Evolutionary conservation across 2,888 invertebrate genomes (phyloP), one percentile per base, ranked within the genome.

Genomic region (Phyto melanocephala): DNA sequence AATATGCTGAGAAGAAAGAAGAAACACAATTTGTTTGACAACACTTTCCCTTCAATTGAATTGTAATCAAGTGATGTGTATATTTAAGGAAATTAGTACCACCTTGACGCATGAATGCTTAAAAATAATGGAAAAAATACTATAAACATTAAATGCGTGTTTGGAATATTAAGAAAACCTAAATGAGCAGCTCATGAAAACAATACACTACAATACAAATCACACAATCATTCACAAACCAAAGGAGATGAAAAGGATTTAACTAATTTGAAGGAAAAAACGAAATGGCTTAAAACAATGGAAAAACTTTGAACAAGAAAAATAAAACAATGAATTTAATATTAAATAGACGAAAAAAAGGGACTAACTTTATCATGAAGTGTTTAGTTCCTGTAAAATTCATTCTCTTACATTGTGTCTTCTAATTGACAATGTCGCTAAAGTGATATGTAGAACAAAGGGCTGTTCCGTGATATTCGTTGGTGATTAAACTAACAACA

Each of bases 21-120:
- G 1, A 35, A 77, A 24, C 35, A n/a, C 8, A 40, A 17, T 72
- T 72, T 72, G 28, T 28, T 37, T 8, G 5, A 20, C 47, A 79
- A 67, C 72, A 74, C 82, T 76, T 71, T n/a, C 13, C 13, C 13
- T 8, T 67, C 62, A 75, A 71, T 78, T 67, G 65, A 62, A 42
- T 60, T 62, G 70, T 71, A 75, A 82, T 76, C 58, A 79, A 76
- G 47, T 82, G 75, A 82, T 79, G 82, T 82, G 79, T 82, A 62
- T 60, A 40, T 54, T 76, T 58, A 80, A 88, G 88, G 89, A 89
- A 89, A 89, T 89, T 89, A 89, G 89, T 89, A 87, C 79, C 89
- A 89, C 89, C 89, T 89, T 88, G 88, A 86, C 88, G 89, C 89
- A 88, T 89, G 87, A 89, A 84, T 89, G 89, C 86, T 67, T 80